Base-by-base conservation (phyloP, 1,140 invertebrate genomes). In the Drosophila pectinifera region DNA sequence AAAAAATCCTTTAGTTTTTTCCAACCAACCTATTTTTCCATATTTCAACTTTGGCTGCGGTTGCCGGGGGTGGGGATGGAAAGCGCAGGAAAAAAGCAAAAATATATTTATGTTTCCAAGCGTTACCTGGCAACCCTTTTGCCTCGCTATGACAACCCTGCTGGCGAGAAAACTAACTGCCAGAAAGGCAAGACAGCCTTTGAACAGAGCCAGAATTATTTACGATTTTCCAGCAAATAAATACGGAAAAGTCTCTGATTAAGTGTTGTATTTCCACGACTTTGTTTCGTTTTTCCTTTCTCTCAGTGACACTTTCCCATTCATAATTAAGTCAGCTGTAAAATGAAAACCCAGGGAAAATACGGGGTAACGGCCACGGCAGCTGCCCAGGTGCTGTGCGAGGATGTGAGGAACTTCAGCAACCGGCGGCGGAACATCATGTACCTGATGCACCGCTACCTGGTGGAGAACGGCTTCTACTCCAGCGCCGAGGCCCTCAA, bases 391-490 rank as follows among this genome's bases (percentile, higher is more conserved):
- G 16, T 55, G 4, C 67, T 88, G 0, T 89, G 84, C 38, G 89
- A 91, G 53, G 86, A 92, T 62, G 78, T 92, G 24, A 73, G 89
- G 20, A 90, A 90, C 18, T 86, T 86, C 18, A 79, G 69, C 31
- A 72, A 76, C 41, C 94, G 96, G 45, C 96, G 95, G 78, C 94
- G 95, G 62, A 95, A 95, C 90, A 92, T 98, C 5, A 92, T 97
- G n/a, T 95, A 96, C 84, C 93, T 98, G 48, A 95, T 97, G 62
- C 91, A 94, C n/a, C 94, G 95, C 31, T 97, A 96, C 93, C 92
- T 98, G 68, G 92, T 94, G 74, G 95, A 96, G 82, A 95, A 96
- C 92, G 96, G 96, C 84, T 95, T 95, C 73, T 80, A 94, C 20
- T 93, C 95, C 49, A 94, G 95, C 2, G 94, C 94, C 0, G 93